These are phyloP conservation scores for Olivierus martensii DNA, from an alignment of 1,140 invertebrate genomes.

Conservation along the genomic window DNA sequence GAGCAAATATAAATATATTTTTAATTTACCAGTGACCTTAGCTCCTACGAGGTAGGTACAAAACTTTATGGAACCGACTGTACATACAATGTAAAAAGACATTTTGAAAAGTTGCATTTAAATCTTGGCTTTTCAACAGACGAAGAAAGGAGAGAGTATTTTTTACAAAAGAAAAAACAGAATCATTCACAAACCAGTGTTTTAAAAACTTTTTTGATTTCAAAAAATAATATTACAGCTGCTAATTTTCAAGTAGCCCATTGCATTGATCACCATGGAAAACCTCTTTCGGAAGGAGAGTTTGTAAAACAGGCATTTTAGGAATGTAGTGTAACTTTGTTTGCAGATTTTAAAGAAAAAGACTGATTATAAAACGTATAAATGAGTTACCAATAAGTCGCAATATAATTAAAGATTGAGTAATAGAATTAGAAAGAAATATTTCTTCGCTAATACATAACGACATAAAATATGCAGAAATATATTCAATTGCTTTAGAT, in stretches of 20 bases:
- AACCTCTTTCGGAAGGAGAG: background rate
- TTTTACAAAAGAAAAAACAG: conserved; percentile 2
- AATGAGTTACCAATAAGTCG: too few species aligned
- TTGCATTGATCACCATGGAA: background rate
- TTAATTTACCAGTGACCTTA: too few species aligned
- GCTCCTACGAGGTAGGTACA: too few species aligned
- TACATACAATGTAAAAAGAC: background rate
- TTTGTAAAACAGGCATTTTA: background rate
- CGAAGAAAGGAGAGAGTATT: background rate
- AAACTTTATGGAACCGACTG: too few species aligned
- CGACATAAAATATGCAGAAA: too few species aligned
- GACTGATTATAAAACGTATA: too few species aligned
- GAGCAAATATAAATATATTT: too few species aligned
- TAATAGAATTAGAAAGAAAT: too few species aligned
- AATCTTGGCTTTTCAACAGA: background rate
- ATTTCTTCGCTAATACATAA: too few species aligned
- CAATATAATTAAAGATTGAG: too few species aligned
- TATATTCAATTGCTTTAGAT: too few species aligned
- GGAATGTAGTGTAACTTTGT: background rate
- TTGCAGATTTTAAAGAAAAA: conserved; percentile 1
- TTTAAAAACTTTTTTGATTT: background rate
- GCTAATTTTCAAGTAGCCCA: background rate
- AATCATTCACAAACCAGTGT: background rate
- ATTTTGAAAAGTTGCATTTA: background rate
- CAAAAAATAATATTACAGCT: conserved; percentile 1